phyloP scores from a whole-genome alignment of 2,797 vertebrate genomes.

The Pagetopsis macropterus region DNA sequence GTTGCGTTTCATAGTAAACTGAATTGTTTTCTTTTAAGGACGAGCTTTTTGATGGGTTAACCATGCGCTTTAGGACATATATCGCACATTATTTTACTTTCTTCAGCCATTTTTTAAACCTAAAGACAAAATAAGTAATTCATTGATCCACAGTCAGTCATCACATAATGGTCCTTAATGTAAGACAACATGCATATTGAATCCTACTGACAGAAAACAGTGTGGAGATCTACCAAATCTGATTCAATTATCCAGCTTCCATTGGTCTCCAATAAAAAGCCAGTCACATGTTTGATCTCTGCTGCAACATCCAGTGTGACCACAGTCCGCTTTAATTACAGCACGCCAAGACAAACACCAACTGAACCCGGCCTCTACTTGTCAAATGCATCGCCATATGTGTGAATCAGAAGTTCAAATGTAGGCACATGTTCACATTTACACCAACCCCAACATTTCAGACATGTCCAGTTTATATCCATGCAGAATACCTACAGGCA shows the following conservation, averaged over 20 bases:
- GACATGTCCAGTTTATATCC: not conserved
- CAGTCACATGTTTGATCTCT: conserved; percentile 22
- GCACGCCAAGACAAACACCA: not conserved
- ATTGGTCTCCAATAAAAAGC: not conserved
- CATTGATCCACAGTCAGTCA: not conserved
- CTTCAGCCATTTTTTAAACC: not conserved
- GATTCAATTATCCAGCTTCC: not conserved
- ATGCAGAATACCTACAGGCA: conserved; percentile 79
- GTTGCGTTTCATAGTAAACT: not conserved
- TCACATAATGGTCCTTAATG: too few relatives aligned
- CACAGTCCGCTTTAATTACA: conserved; percentile 1
- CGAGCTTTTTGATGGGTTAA: not conserved
- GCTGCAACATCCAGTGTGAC: not conserved
- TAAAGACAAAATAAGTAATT: not conserved
- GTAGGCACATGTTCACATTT: not conserved
- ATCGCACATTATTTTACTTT: not conserved
- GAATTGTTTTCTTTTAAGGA: not conserved
- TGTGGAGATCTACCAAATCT: not conserved
- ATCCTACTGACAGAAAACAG: too few relatives aligned
- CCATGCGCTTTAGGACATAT: not conserved
- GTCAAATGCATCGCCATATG: not conserved
- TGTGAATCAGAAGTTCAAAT: not conserved
- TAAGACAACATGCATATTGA: not conserved
- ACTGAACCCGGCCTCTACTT: conserved; percentile 12
- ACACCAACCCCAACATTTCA: not conserved